phyloP scores from a whole-genome alignment of 2,888 invertebrate genomes.

The Taphrorychus bicolor region DNA sequence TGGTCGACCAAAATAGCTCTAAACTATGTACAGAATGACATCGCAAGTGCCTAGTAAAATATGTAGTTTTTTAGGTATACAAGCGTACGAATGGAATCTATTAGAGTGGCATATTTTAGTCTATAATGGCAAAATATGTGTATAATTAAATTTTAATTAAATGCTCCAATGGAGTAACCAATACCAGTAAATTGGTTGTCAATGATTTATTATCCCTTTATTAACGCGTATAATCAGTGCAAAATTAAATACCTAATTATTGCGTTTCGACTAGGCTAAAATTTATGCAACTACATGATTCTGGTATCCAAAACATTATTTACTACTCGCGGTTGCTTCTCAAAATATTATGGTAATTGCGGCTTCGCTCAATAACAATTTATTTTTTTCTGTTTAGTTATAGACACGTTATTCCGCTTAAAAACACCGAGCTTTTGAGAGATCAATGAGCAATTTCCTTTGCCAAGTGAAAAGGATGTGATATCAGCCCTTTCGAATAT shows the following conservation, averaged over 20 bases:
- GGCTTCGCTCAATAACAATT: too few relatives aligned
- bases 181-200: constrained; percentile 6
- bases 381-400: too few relatives aligned
- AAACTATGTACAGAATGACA: not conserved
- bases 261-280: not conserved
- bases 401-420: too few relatives aligned
- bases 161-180: constrained; percentile 5
- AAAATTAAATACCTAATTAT: constrained; percentile 8
- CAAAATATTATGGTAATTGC: too few relatives aligned
- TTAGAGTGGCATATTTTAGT: not conserved
- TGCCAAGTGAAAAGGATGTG: too few relatives aligned
- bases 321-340: too few relatives aligned
- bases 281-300: constrained; percentile 3
- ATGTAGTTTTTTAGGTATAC: not conserved
- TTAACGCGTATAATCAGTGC: constrained; percentile 2
- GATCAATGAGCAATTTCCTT: too few relatives aligned
- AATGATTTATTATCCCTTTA: constrained; percentile 7
- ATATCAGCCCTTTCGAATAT: too few relatives aligned
- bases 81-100: not conserved
- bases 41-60: not conserved
- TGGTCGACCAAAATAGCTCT: too few relatives aligned
- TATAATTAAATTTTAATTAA: constrained; percentile 8
- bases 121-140: not conserved
- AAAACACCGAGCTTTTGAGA: too few relatives aligned
- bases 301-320: not conserved